A percentile compares a stretch with the other conserved stretches of the same genome.
phyloP scores from a whole-genome alignment of 2,797 vertebrate genomes.

The Erpetoichthys calabaricus region DNA sequence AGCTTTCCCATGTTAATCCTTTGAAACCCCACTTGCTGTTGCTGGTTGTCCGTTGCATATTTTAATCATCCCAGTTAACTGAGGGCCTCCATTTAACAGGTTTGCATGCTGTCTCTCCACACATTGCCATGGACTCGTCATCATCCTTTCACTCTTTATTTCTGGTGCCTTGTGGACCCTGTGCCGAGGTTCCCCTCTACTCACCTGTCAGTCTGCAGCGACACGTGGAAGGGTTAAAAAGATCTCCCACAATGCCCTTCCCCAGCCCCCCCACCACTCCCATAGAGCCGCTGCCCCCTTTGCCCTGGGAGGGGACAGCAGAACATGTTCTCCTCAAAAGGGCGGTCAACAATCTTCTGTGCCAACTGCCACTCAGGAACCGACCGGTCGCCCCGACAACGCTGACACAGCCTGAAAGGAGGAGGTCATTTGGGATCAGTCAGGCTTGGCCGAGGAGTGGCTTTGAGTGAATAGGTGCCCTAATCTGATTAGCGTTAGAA shows the following conservation, averaged over 20 bases:
- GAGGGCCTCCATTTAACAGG: too few species aligned
- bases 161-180: too few species aligned
- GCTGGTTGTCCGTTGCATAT: too few species aligned
- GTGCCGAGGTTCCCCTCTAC: too few species aligned
- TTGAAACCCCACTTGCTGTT: too few species aligned
- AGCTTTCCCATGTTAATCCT: too few species aligned
- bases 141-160: too few species aligned
- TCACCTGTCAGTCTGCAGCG: too few species aligned
- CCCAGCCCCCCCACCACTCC: background rate
- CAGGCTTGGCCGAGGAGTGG: background rate
- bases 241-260: background rate
- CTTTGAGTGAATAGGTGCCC: background rate
- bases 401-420: background rate
- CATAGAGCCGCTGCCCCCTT: background rate
- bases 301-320: background rate
- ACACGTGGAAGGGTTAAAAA: background rate
- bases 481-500: background rate
- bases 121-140: too few species aligned
- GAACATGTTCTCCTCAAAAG: background rate
- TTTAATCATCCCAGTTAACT: too few species aligned
- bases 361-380: conserved; percentile 1
- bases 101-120: too few species aligned
- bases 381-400: background rate
- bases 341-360: background rate
- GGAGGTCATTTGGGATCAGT: background rate